These are phyloP conservation scores for Phalacrocorax carbo DNA, from an alignment of 2,113 vertebrate species.

Conservation along the genomic window DNA sequence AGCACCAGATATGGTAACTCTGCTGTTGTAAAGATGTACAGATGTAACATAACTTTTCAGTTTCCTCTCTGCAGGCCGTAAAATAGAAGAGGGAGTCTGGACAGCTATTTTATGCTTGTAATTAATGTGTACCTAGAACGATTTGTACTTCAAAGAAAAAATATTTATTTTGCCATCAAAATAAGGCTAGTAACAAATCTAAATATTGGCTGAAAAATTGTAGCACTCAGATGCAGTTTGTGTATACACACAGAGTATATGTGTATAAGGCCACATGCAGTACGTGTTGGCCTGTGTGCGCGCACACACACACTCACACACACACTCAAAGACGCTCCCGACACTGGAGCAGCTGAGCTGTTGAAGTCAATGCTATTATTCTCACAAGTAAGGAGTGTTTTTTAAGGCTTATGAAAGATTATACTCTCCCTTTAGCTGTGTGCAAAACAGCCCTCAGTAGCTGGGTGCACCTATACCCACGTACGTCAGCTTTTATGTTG, in stretches of 20 bases:
- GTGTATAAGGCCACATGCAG: neutral
- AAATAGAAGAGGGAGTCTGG: constrained; percentile 6
- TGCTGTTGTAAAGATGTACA: constrained; percentile 25
- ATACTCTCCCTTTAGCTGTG: neutral
- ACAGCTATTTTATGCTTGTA: constrained; percentile 20
- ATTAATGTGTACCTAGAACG: constrained; percentile 16
- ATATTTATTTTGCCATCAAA: constrained; percentile 2
- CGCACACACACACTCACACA: fast-evolving
- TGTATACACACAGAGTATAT: neutral
- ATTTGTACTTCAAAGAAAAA: constrained; percentile 19
- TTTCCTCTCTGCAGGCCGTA: constrained; percentile 23
- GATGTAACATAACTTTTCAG: constrained; percentile 37
- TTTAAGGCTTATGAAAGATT: neutral
- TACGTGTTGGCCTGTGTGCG: neutral
- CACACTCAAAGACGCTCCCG: fast-evolving
- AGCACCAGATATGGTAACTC: constrained; percentile 31
- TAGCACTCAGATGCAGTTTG: neutral
- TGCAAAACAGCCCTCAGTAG: neutral
- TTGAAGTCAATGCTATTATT: neutral
- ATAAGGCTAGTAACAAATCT: neutral
- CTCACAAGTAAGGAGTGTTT: neutral
- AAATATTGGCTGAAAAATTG: neutral
- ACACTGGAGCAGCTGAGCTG: neutral
- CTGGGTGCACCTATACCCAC: neutral
- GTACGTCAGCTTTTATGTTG: neutral